phyloP scores from a whole-genome alignment of 2,888 invertebrate genomes.

The Linnaemya tessellans region DNA sequence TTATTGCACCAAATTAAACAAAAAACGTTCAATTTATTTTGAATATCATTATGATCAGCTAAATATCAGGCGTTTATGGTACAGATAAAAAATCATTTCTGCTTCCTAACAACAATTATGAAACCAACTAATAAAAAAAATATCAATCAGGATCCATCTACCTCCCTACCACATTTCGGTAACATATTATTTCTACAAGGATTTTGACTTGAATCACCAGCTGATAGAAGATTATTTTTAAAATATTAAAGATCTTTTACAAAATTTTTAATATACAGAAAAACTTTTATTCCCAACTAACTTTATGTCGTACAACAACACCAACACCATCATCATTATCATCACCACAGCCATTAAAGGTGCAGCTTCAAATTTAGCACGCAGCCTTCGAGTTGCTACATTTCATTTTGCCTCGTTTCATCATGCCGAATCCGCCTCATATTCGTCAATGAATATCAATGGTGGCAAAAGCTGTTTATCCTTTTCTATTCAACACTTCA shows the following conservation, averaged over 20 bases:
- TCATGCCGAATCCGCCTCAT: slow-evolving; percentile 37
- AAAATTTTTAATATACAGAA: background rate
- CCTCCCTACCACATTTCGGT: background rate
- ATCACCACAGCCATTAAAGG: slow-evolving; percentile 13
- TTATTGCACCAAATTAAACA: slow-evolving; percentile 6
- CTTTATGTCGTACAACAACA: background rate
- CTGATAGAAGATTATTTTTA: background rate
- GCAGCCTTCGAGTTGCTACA: slow-evolving; percentile 28
- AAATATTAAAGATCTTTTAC: background rate
- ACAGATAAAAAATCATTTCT: slow-evolving; percentile 16
- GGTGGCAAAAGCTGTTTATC: slow-evolving; percentile 61
- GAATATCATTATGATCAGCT: slow-evolving; percentile 44
- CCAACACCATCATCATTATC: slow-evolving; percentile 12
- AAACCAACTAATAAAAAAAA: background rate
- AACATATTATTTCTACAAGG: too few species aligned
- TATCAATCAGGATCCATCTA: too few species aligned
- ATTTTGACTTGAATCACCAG: too few species aligned
- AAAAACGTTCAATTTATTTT: background rate
- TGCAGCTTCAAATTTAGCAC: slow-evolving; percentile 31
- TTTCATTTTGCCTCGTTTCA: slow-evolving; percentile 38
- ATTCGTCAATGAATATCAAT: slow-evolving; percentile 59
- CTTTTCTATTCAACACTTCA: slow-evolving; percentile 48
- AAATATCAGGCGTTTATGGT: slow-evolving; percentile 4
- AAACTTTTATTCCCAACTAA: background rate
- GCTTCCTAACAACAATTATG: background rate